Conservation (phyloP, 2,888 invertebrate genomes). For the Uropetala carovei region DNA sequence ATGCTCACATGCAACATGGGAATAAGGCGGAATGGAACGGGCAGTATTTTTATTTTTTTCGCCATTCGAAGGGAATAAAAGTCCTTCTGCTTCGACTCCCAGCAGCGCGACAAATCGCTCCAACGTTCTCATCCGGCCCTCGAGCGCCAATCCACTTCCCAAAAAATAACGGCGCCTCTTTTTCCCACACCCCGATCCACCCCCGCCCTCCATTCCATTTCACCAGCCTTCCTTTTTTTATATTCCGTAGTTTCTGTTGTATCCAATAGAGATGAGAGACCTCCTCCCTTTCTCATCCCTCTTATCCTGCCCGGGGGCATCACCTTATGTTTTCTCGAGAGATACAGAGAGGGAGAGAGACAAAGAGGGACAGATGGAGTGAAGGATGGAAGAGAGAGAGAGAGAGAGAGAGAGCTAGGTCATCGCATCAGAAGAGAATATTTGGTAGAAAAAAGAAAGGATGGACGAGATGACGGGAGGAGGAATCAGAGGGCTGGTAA, state of each 20-base stretch:
- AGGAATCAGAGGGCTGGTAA: no score
- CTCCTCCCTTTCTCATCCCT: no score
- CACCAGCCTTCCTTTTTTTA: background rate
- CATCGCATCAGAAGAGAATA: no score
- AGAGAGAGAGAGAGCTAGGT: no score
- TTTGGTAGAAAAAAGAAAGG: no score
- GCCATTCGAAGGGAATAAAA: background rate
- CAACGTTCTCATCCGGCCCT: background rate
- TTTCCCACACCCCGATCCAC: background rate
- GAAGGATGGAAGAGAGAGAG: background rate
- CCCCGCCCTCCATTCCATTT: background rate
- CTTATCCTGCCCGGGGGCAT: no score
- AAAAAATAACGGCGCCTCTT: background rate
- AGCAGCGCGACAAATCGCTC: constrained; percentile 20
- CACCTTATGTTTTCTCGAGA: no score
- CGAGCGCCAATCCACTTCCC: background rate
- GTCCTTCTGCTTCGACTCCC: background rate
- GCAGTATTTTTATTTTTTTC: background rate
- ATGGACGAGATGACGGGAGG: no score
- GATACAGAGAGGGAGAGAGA: background rate
- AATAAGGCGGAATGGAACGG: background rate
- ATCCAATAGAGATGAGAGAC: no score
- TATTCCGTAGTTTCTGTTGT: background rate
- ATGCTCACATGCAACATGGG: background rate
- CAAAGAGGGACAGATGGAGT: background rate